These are phyloP conservation scores for Gibbula magus DNA, from an alignment of 2,888 invertebrate species.

Conservation along the genomic window DNA sequence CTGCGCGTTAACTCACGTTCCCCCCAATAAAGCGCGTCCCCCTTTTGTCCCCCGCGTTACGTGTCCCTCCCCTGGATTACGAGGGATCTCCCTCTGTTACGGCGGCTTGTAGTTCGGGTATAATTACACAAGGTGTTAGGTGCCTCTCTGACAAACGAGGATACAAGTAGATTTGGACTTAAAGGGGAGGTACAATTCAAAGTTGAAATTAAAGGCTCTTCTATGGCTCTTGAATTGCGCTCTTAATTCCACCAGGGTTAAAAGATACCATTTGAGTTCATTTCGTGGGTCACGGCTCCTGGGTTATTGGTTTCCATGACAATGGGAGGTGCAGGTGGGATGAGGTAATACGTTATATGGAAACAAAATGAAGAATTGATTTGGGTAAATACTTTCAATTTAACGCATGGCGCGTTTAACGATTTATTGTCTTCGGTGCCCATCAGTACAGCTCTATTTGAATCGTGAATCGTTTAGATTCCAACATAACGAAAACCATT, in stretches of 20 bases:
- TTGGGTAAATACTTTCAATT: too few species aligned
- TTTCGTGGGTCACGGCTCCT: too few species aligned
- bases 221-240: conserved; percentile 1
- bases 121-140: neutral
- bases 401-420: too few species aligned
- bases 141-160: neutral
- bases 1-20: conserved; percentile 4
- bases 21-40: neutral
- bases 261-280: neutral
- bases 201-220: neutral
- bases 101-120: neutral
- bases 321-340: too few species aligned
- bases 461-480: too few species aligned
- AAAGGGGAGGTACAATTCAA: neutral
- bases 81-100: neutral
- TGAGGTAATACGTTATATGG: too few species aligned
- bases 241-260: neutral
- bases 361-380: too few species aligned
- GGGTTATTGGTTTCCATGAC: too few species aligned
- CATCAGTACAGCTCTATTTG: too few species aligned
- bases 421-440: too few species aligned
- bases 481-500: too few species aligned
- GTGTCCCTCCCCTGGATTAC: neutral
- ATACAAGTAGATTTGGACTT: conserved; percentile 3
- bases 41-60: neutral